These are phyloP conservation scores for Chironomus riparius DNA, from an alignment of 2,888 invertebrate species.

Conservation along the genomic window DNA sequence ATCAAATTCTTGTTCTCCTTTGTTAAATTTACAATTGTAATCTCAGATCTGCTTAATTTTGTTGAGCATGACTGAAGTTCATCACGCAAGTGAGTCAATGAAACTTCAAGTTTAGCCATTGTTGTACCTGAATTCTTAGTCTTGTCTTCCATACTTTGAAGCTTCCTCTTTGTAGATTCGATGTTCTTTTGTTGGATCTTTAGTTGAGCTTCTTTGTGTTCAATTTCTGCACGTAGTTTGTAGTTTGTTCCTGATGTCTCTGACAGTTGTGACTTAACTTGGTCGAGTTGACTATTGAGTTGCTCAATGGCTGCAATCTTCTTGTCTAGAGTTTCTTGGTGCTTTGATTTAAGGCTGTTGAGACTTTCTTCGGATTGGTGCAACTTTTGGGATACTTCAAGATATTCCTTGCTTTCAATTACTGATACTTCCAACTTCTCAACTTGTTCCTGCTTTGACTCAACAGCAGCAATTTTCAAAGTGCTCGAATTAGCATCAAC, in stretches of 20 bases:
- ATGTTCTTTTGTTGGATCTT: conserved; percentile 65
- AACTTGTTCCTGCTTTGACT: neutral
- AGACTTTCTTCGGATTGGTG: conserved; percentile 47
- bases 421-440: conserved; percentile 48
- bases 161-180: conserved; percentile 77
- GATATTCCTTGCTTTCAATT: conserved; percentile 44
- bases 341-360: conserved; percentile 64
- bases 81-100: conserved; percentile 66
- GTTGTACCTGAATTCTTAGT: conserved; percentile 71
- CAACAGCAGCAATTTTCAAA: conserved; percentile 34
- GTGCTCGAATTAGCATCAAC: too few species aligned
- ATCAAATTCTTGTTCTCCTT: conserved; percentile 69
- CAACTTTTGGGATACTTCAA: conserved; percentile 51
- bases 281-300: conserved; percentile 62
- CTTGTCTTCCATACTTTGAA: conserved; percentile 73
- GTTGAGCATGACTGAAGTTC: conserved; percentile 63
- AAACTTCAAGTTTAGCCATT: conserved; percentile 79
- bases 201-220: conserved; percentile 74
- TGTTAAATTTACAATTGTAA: conserved; percentile 60
- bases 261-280: conserved; percentile 59
- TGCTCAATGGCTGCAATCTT: conserved; percentile 75
- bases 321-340: conserved; percentile 53
- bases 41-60: conserved; percentile 64
- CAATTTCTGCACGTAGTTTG: conserved; percentile 68
- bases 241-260: conserved; percentile 68